These are phyloP conservation scores for Drosophila teissieri DNA, from an alignment of 1,140 invertebrate species.

Conservation along the genomic window DNA sequence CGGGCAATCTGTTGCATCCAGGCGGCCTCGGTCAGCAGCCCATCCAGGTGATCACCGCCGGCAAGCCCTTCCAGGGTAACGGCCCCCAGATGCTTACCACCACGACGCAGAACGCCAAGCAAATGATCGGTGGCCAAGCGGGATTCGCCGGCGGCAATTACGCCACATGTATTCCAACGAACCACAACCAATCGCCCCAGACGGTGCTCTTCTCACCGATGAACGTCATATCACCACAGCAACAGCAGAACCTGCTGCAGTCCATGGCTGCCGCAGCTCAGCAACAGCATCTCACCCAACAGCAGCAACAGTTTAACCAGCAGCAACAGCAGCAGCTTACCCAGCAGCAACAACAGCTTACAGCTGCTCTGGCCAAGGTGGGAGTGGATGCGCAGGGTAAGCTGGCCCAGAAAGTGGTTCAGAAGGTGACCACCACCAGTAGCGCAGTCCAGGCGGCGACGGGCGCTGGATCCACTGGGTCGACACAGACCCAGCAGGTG, in stretches of 20 bases:
- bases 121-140: constrained; percentile 86
- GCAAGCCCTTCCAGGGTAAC: constrained; percentile 92
- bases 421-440: constrained; percentile 85
- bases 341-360: constrained; percentile 64
- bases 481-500: constrained; percentile 37
- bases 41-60: constrained; percentile 90
- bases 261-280: constrained; percentile 74
- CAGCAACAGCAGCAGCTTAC: constrained; percentile 59
- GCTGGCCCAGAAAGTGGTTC: constrained; percentile 86
- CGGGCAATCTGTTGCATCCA: constrained; percentile 91
- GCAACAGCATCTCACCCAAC: constrained; percentile 62
- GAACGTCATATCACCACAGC: constrained; percentile 88
- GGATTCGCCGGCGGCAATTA: constrained; percentile 86
- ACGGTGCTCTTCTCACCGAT: constrained; percentile 92
- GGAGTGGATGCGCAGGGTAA: constrained; percentile 73
- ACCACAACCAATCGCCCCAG: constrained; percentile 90
- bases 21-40: constrained; percentile 91
- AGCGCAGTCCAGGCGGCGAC: constrained; percentile 74
- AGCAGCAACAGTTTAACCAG: constrained; percentile 54
- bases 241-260: constrained; percentile 78
- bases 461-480: constrained; percentile 31
- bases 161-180: constrained; percentile 89
- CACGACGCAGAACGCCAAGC: constrained; percentile 88
- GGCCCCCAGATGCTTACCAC: constrained; percentile 92
- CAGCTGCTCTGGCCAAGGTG: constrained; percentile 56